A percentile compares a stretch with the other conserved stretches of the same genome.
These are phyloP conservation scores for Clarias macrocephalus DNA, from an alignment of 2,113 vertebrate genomes.

Conservation along the genomic window DNA sequence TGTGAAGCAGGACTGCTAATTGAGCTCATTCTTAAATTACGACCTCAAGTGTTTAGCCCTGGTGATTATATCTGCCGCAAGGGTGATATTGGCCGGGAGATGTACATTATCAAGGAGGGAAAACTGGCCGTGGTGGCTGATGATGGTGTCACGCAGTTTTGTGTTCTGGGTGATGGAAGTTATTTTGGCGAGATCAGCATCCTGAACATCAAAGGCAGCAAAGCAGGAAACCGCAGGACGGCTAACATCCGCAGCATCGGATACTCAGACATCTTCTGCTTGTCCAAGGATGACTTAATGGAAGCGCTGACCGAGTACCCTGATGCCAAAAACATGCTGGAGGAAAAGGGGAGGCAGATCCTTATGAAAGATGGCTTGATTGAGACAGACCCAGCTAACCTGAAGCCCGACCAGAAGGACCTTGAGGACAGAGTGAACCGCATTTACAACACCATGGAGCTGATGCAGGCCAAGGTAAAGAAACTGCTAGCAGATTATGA, in stretches of 20 bases:
- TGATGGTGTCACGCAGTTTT: constrained; percentile 92
- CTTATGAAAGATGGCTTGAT: constrained; percentile 92
- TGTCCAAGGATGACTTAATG: constrained; percentile 97
- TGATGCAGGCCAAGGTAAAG: constrained; percentile 84
- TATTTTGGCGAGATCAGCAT: constrained; percentile 98
- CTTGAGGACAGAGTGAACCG: constrained; percentile 83
- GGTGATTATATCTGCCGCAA: constrained; percentile 97
- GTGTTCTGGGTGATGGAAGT: constrained; percentile 92
- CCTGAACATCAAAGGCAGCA: constrained; percentile 96
- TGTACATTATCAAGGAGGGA: constrained; percentile 99
- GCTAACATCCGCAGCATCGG: constrained; percentile 96
- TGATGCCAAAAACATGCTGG: constrained; percentile 91
- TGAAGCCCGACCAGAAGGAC: constrained; percentile 83
- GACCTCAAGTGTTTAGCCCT: constrained; percentile 91
- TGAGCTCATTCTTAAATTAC: constrained; percentile 91
- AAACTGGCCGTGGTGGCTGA: constrained; percentile 95
- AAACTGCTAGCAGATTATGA: constrained; percentile 81
- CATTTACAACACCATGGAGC: constrained; percentile 80
- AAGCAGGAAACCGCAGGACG: constrained; percentile 93
- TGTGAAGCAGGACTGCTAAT: constrained; percentile 94
- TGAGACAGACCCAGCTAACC: constrained; percentile 83
- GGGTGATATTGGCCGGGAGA: constrained; percentile 96
- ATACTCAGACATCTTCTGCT: constrained; percentile 93
- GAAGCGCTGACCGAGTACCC: constrained; percentile 93
- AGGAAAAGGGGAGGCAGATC: constrained; percentile 94